Evolutionary conservation across 2,888 invertebrate genomes (phyloP).

Genomic region (Deilephila elpenor): DNA sequence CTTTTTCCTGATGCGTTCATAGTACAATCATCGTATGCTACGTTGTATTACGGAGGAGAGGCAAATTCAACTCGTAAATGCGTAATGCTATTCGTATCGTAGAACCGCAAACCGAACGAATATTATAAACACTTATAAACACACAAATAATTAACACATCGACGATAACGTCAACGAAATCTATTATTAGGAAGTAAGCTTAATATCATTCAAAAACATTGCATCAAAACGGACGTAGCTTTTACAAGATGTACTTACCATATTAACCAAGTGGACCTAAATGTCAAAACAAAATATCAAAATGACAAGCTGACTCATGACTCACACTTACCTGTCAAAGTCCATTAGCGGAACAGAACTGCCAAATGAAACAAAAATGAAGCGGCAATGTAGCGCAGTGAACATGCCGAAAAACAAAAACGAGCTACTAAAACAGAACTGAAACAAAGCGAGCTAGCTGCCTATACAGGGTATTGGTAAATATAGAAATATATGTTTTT

Average conservation of each 20-base stretch:
- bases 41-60: too few species aligned
- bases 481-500: neutral
- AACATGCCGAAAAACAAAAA: conserved; percentile 16
- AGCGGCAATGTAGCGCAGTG: neutral
- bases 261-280: neutral
- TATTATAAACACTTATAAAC: too few species aligned
- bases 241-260: neutral
- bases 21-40: too few species aligned
- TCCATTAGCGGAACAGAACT: neutral
- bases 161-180: too few species aligned
- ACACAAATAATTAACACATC: too few species aligned
- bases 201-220: too few species aligned
- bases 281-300: neutral
- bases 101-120: too few species aligned
- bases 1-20: too few species aligned
- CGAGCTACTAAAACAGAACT: neutral
- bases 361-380: neutral
- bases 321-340: conserved; percentile 19
- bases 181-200: too few species aligned
- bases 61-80: too few species aligned
- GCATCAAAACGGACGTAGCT: too few species aligned
- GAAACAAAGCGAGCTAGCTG: neutral
- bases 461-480: neutral
- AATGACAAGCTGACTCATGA: neutral
- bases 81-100: too few species aligned